These are phyloP conservation scores for Stegana nigrithorax DNA, from an alignment of 2,888 invertebrate genomes.

Conservation along the genomic window DNA sequence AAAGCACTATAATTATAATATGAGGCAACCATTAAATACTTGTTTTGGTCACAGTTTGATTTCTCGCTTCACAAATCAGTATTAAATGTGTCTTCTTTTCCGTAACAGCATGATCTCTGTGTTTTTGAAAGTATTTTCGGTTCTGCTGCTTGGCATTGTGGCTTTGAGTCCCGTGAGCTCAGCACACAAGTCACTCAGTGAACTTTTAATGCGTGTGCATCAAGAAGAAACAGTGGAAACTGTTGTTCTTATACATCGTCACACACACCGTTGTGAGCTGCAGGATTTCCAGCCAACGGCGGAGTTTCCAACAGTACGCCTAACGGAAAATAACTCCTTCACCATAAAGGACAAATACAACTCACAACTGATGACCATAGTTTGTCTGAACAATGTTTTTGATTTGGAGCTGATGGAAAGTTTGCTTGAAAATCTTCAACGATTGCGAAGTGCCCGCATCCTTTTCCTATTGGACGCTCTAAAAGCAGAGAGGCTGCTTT, in stretches of 20 bases:
- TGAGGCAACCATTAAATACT: no score
- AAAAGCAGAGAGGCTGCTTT: neutral
- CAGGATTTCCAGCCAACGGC: neutral
- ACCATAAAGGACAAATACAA: neutral
- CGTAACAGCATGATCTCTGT: no score
- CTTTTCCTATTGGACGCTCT: neutral
- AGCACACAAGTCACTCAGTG: no score
- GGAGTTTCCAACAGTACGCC: neutral
- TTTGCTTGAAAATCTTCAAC: neutral
- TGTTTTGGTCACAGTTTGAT: no score
- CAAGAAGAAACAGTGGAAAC: neutral
- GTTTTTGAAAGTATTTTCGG: no score
- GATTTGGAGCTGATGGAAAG: neutral
- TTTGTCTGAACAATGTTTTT: neutral
- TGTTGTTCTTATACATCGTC: neutral
- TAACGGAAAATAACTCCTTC: neutral
- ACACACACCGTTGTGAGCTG: neutral
- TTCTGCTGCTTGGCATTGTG: no score
- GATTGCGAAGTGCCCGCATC: neutral
- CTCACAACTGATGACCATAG: neutral
- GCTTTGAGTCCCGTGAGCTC: no score
- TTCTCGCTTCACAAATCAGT: no score
- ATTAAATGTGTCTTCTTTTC: no score
- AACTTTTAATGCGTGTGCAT: no score
- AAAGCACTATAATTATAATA: no score